phyloP scores from a whole-genome alignment of 2,113 vertebrate genomes.

The Melanerpes formicivorus region DNA sequence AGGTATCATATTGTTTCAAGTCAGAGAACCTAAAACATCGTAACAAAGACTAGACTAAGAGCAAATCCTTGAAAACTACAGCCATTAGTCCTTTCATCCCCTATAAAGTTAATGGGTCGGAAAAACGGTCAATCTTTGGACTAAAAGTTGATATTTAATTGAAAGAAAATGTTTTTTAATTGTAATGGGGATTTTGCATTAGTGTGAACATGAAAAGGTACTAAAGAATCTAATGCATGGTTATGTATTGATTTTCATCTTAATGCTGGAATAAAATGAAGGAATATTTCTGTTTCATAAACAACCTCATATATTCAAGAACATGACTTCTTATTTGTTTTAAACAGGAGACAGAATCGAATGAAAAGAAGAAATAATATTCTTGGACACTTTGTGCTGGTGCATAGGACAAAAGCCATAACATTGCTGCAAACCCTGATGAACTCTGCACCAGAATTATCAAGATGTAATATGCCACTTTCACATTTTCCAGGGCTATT shows the following conservation, averaged over 20 bases:
- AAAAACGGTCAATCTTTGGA: conserved; percentile 74
- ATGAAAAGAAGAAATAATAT: conserved; percentile 1
- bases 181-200: conserved; percentile 65
- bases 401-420: conserved; percentile 27
- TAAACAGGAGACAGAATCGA: not conserved
- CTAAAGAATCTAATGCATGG: conserved; percentile 22
- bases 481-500: conserved; percentile 30
- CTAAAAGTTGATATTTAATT: conserved; percentile 78
- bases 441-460: conserved; percentile 15
- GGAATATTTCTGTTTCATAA: conserved; percentile 32
- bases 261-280: not conserved
- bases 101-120: conserved; percentile 75
- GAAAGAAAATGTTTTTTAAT: conserved; percentile 76
- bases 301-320: not conserved
- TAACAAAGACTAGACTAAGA: conserved; percentile 70
- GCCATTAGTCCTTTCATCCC: conserved; percentile 69
- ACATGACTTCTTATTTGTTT: conserved; percentile 6
- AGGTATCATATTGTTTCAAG: conserved; percentile 69
- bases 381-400: not conserved
- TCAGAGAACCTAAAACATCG: conserved; percentile 50
- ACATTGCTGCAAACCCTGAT: not conserved
- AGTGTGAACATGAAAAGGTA: conserved; percentile 48
- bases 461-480: conserved; percentile 12
- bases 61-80: conserved; percentile 64
- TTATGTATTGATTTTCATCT: conserved; percentile 14